Evolutionary conservation across 2,113 vertebrate genomes (phyloP), one percentile per base, ranked within the genome.

Genomic region (Dinomys branickii): DNA sequence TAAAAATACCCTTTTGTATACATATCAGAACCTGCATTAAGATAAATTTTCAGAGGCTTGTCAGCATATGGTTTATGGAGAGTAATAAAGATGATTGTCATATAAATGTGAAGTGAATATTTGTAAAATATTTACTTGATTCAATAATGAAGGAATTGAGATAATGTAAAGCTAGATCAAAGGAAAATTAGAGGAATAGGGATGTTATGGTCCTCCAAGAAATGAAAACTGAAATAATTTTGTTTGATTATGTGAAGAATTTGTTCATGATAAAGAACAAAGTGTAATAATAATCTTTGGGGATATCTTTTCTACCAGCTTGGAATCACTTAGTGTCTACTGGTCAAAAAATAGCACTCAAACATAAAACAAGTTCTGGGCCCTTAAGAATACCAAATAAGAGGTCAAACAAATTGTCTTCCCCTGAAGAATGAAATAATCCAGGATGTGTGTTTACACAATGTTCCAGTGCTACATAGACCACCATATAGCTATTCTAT

Each of bases 31-130:
- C 5, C 63, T 86, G 2, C 2, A 91, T 26, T 61, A 91, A 90
- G 84, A 47, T 10, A 94, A 93, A 82, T 75, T n/a, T 1, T 50
- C 83, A 24, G 20, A 19, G 20, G 10, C 1, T 17, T 71, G 11
- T 85, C n/a, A 96, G 80, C 24, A 28, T 75, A 77, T 85, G 41
- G 81, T 94, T 85, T 90, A 82, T 88, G 92, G 71, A 92, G 85
- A 65, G 5, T 80, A 88, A 88, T 81, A 61, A 78, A 93, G 7
- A 88, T 33, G 17, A 91, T 75, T 91, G 35, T 88, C 69, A 92
- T 83, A 92, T 20, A 95, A 92, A 84, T 85, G 38, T 65, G 52
- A 84, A 90, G 26, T 82, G 11, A 69, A 26, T 35, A 61, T 77
- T 5, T 95, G 6, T 71, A 52, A 91, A 80, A 91, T 7, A 30